Evolutionary conservation across 2,797 vertebrate species (phyloP).

Genomic region (Erithacus rubecula): DNA sequence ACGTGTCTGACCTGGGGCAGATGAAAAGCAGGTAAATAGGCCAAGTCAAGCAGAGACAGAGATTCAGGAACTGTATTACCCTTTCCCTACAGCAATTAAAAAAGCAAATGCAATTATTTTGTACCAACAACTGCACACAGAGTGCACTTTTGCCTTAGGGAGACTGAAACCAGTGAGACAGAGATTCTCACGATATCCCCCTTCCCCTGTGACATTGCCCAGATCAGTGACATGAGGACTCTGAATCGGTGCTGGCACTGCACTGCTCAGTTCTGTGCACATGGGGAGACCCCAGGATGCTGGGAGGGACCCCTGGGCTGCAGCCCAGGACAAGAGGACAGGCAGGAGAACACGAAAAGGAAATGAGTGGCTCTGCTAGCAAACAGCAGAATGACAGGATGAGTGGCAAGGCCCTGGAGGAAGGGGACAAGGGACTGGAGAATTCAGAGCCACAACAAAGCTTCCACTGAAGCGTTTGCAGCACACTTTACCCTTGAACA

Average conservation of each 20-base stretch:
- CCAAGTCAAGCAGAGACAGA: neutral
- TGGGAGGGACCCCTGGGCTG: neutral
- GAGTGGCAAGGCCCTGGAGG: neutral
- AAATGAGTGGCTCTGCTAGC: neutral
- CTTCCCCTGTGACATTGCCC: neutral
- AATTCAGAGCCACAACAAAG: neutral
- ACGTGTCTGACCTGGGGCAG: neutral
- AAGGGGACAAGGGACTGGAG: neutral
- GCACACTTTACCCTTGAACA: neutral
- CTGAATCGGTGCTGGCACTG: neutral
- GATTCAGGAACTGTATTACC: neutral
- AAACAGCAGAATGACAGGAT: neutral
- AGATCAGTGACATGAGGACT: neutral
- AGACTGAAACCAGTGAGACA: neutral
- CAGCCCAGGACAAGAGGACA: neutral
- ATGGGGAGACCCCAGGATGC: accelerated
- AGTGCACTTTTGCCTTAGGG: slow-evolving; percentile 45
- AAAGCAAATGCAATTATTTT: slow-evolving; percentile 47
- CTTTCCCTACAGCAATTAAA: slow-evolving; percentile 21
- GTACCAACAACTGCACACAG: neutral
- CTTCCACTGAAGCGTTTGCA: neutral
- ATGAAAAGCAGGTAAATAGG: slow-evolving; percentile 23
- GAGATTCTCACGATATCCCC: neutral
- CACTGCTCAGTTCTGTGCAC: neutral
- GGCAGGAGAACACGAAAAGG: neutral